Conservation (phyloP, 1,140 invertebrate species). For the Caenorhabditis remanei region DNA sequence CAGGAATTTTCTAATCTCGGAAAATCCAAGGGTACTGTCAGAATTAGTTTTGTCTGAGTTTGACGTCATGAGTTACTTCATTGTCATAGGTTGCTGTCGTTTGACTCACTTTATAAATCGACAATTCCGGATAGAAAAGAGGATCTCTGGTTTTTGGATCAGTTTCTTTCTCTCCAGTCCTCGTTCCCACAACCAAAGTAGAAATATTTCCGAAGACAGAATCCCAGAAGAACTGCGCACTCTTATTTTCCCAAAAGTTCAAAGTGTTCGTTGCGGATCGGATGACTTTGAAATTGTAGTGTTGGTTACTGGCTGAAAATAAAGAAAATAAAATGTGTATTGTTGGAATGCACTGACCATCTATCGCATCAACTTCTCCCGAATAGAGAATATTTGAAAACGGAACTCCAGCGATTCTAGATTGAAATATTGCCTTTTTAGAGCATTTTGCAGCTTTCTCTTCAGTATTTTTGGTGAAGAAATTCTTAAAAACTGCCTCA, state of each 20-base stretch:
- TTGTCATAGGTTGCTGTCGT: too few relatives aligned
- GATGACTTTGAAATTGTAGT: not conserved
- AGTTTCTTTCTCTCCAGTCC: not conserved
- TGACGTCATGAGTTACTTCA: too few relatives aligned
- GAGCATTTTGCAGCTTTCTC: too few relatives aligned
- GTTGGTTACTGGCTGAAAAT: not conserved
- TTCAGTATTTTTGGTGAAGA: not conserved
- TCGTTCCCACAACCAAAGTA: not conserved
- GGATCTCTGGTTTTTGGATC: not conserved
- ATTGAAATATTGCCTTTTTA: not conserved
- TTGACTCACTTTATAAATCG: not conserved
- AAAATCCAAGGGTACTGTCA: too few relatives aligned
- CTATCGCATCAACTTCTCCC: not conserved
- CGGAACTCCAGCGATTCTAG: not conserved
- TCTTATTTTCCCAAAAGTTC: not conserved
- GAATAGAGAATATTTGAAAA: not conserved
- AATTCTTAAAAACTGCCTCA: not conserved
- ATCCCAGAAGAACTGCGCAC: not conserved
- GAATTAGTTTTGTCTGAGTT: too few relatives aligned
- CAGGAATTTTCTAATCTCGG: too few relatives aligned
- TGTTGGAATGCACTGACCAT: not conserved
- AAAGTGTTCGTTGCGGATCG: not conserved
- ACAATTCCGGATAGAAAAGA: not conserved
- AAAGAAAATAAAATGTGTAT: not conserved
- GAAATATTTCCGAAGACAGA: not conserved